Conservation (phyloP, 2,113 vertebrate species). For the Crotophaga sulcirostris region DNA sequence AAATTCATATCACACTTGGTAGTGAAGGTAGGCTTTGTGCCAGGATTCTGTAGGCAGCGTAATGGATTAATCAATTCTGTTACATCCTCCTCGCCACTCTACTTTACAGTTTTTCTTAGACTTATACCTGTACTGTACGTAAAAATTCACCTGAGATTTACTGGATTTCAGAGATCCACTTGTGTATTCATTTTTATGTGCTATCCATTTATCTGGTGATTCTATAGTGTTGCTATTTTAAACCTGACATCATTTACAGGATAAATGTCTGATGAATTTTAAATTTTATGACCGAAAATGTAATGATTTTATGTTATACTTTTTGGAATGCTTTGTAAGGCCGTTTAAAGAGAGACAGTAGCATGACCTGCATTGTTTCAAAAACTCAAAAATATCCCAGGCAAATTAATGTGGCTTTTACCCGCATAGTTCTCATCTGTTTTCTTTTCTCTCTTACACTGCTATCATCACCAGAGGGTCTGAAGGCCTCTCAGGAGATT, state of each 20-base stretch:
- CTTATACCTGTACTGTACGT: background rate
- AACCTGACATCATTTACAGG: background rate
- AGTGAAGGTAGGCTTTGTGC: background rate
- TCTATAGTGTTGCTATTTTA: background rate
- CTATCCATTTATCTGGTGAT: background rate
- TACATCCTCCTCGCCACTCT: background rate
- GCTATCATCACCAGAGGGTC: background rate
- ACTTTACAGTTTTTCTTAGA: background rate
- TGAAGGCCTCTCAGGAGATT: background rate
- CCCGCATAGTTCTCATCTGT: background rate
- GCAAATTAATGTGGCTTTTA: background rate
- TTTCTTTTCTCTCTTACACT: background rate
- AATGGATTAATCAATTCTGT: background rate
- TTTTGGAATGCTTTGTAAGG: background rate
- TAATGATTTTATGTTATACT: background rate
- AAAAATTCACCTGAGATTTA: background rate
- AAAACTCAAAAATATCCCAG: background rate
- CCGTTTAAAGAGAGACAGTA: background rate
- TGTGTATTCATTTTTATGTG: background rate
- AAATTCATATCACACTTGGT: background rate
- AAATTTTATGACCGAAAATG: background rate
- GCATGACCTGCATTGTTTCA: background rate
- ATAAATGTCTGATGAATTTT: background rate
- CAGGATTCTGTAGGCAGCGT: background rate
- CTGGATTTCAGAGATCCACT: background rate